Evolutionary conservation across 2,113 vertebrate genomes (phyloP).

Genomic region (Stegostoma tigrinum): DNA sequence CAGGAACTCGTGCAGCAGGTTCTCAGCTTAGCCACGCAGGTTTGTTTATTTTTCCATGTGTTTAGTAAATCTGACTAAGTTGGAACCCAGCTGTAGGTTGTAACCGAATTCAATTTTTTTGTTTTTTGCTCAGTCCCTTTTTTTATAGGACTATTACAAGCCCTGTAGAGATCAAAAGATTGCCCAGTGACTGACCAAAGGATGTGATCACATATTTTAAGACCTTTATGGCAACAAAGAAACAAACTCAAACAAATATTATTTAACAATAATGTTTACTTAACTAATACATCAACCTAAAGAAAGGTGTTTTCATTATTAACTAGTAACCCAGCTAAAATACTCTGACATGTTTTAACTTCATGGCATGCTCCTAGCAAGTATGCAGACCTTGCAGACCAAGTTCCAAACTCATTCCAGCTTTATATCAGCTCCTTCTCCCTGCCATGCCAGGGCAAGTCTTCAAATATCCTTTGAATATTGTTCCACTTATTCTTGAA

Average conservation of each 20-base stretch:
- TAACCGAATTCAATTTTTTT: no score
- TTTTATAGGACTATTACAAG: background rate
- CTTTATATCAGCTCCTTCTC: no score
- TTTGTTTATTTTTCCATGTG: slow-evolving; percentile 46
- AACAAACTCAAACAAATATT: background rate
- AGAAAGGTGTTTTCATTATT: background rate
- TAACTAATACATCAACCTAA: background rate
- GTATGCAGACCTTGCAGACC: no score
- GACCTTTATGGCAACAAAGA: background rate
- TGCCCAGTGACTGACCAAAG: background rate
- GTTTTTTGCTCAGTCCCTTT: background rate
- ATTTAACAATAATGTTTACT: background rate
- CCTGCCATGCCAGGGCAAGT: no score
- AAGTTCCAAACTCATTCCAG: no score
- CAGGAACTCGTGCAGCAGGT: slow-evolving; percentile 97
- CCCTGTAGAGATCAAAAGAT: background rate
- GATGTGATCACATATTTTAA: background rate
- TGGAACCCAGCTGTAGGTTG: background rate
- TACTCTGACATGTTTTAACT: background rate
- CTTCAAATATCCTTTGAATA: no score
- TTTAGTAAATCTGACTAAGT: background rate
- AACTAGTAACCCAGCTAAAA: background rate
- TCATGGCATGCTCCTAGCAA: no score
- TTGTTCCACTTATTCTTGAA: no score
- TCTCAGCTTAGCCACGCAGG: slow-evolving; percentile 93